Evolutionary conservation across 2,888 invertebrate genomes (phyloP).

Genomic region (Sarcophaga subvicina): DNA sequence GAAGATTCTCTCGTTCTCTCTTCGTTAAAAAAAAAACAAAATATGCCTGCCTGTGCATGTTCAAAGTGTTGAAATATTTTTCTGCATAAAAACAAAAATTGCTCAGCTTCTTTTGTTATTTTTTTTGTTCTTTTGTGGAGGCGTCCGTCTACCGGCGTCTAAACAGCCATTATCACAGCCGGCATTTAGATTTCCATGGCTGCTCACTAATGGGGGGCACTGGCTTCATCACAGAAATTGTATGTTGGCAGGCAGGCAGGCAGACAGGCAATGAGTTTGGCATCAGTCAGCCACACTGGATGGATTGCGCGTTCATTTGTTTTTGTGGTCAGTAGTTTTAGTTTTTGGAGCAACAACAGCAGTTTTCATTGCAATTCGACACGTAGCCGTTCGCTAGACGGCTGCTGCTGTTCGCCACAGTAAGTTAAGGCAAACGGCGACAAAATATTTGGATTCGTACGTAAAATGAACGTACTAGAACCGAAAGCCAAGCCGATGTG

Average conservation of each 20-base stretch:
- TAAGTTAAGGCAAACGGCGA: not conserved
- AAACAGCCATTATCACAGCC: slow-evolving; percentile 20
- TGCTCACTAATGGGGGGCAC: no score
- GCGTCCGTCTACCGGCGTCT: slow-evolving; percentile 36
- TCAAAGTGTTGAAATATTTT: slow-evolving; percentile 41
- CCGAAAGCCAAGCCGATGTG: slow-evolving; percentile 21
- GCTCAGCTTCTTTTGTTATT: not conserved
- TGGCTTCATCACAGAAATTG: no score
- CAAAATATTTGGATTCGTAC: no score
- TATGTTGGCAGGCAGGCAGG: not conserved
- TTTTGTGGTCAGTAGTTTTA: slow-evolving; percentile 18
- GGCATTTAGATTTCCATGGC: slow-evolving; percentile 5
- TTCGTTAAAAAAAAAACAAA: not conserved
- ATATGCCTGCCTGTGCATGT: slow-evolving; percentile 19
- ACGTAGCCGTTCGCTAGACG: not conserved
- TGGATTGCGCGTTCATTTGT: no score
- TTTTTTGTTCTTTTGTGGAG: not conserved
- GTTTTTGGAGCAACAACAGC: slow-evolving; percentile 48
- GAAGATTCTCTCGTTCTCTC: slow-evolving; percentile 1
- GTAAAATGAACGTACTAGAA: no score
- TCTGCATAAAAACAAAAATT: slow-evolving; percentile 11
- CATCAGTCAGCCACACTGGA: not conserved
- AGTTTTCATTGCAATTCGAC: slow-evolving; percentile 33
- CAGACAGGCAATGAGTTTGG: not conserved
- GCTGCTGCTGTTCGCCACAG: slow-evolving; percentile 14